Percentiles rank a stretch among this genome's conserved stretches.
Conservation (phyloP, 1,140 invertebrate genomes). For the roundworm (Caenorhabditis elegans) region DNA sequence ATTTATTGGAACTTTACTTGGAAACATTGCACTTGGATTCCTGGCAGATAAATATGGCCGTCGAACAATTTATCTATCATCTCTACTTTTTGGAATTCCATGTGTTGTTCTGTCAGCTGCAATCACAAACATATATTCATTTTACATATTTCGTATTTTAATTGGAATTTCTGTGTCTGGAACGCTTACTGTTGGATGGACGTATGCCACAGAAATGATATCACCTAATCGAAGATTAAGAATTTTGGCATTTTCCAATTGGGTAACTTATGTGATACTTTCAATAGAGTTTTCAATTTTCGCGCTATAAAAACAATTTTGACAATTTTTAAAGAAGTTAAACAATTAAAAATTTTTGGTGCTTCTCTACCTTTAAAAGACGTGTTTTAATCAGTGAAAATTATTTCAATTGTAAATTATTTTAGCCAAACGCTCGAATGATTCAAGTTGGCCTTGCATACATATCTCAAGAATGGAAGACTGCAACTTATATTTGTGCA, state of each 20-base stretch:
- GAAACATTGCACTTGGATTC: background rate
- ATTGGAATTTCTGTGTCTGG: background rate
- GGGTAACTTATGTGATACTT: background rate
- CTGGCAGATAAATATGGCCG: background rate
- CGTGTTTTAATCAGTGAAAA: no score
- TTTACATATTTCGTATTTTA: background rate
- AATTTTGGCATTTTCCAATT: background rate
- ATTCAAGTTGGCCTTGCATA: background rate
- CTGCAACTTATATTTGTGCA: background rate
- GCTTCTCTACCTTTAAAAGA: no score
- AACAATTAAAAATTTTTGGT: no score
- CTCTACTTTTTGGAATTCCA: conserved; percentile 5
- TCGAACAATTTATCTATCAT: background rate
- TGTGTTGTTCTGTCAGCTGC: background rate
- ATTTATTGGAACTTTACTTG: background rate
- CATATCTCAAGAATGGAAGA: background rate
- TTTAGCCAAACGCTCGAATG: conserved; percentile 6
- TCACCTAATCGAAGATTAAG: background rate
- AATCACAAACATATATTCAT: background rate
- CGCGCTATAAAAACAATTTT: no score
- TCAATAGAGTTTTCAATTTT: no score
- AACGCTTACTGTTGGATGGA: background rate
- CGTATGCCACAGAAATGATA: conserved; percentile 1
- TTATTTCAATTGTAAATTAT: no score
- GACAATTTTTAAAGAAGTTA: no score